Percentiles rank a stretch among this genome's conserved stretches.
Evolutionary conservation across 2,797 vertebrate species (phyloP).

Genomic region (Euthynnus affinis): DNA sequence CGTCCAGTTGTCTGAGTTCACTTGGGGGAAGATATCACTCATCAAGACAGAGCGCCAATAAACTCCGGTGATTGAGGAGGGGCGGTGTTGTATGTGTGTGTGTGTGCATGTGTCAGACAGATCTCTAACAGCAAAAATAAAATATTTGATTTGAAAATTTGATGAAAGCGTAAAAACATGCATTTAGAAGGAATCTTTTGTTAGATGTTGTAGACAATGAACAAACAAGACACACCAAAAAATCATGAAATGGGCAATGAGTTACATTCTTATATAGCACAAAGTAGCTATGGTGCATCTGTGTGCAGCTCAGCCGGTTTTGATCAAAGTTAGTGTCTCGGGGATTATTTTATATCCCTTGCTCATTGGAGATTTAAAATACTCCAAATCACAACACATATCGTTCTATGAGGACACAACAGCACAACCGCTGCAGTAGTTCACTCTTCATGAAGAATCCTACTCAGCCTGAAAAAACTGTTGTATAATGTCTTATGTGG

Average conservation of each 20-base stretch:
- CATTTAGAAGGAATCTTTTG: background rate
- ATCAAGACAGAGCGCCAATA: background rate
- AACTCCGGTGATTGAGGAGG: background rate
- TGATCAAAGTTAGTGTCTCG: too few relatives aligned
- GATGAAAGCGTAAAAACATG: too few relatives aligned
- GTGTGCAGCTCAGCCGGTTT: background rate
- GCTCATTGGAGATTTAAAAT: background rate
- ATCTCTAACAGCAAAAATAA: background rate
- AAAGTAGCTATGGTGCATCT: too few relatives aligned
- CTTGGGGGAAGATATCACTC: conserved; percentile 12
- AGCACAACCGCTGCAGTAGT: background rate
- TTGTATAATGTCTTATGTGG: too few relatives aligned
- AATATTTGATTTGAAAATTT: too few relatives aligned
- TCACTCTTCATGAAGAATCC: too few relatives aligned
- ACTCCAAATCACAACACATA: background rate
- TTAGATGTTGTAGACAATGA: too few relatives aligned
- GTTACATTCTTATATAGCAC: too few relatives aligned
- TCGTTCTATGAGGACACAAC: background rate
- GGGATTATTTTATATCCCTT: too few relatives aligned
- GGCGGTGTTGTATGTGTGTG: background rate
- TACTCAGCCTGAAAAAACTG: background rate
- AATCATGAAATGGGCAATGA: too few relatives aligned
- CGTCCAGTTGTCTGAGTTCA: conserved; percentile 19
- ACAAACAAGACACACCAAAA: too few relatives aligned
- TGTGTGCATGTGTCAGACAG: background rate